Percentiles rank a stretch among this genome's conserved stretches.
Evolutionary conservation across 2,797 vertebrate species (phyloP).

Genomic region (Liparis tanakae): DNA sequence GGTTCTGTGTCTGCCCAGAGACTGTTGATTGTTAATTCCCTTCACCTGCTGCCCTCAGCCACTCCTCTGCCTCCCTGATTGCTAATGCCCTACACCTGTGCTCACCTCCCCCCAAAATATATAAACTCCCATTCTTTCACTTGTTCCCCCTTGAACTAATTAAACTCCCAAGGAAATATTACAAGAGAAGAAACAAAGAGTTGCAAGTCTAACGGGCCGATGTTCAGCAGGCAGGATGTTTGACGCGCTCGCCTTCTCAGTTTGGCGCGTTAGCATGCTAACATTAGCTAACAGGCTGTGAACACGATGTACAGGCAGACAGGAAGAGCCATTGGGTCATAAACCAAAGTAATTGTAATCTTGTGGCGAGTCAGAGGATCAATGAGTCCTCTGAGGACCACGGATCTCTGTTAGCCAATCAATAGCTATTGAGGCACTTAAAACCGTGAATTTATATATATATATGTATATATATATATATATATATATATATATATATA

Average conservation of each 20-base stretch:
- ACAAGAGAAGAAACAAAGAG: neutral
- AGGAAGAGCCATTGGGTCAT: neutral
- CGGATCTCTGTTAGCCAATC: neutral
- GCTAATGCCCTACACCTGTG: too few relatives aligned
- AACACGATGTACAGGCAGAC: neutral
- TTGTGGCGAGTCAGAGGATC: neutral
- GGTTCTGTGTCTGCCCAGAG: too few relatives aligned
- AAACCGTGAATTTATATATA: too few relatives aligned
- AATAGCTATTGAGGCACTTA: neutral
- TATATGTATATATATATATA: too few relatives aligned
- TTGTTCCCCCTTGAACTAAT: too few relatives aligned
- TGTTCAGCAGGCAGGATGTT: neutral
- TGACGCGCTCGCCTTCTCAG: neutral
- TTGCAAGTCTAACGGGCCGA: neutral
- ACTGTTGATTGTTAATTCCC: too few relatives aligned
- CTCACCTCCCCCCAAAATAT: too few relatives aligned
- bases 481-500: too few relatives aligned
- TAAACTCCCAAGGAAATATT: neutral
- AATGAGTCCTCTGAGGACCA: neutral
- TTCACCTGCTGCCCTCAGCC: too few relatives aligned
- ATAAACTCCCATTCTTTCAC: too few relatives aligned
- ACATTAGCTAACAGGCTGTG: neutral
- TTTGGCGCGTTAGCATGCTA: neutral
- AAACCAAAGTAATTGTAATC: neutral
- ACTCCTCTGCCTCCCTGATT: too few relatives aligned